Conservation (phyloP, 2,113 vertebrate species). For the Scatophagus argus region DNA sequence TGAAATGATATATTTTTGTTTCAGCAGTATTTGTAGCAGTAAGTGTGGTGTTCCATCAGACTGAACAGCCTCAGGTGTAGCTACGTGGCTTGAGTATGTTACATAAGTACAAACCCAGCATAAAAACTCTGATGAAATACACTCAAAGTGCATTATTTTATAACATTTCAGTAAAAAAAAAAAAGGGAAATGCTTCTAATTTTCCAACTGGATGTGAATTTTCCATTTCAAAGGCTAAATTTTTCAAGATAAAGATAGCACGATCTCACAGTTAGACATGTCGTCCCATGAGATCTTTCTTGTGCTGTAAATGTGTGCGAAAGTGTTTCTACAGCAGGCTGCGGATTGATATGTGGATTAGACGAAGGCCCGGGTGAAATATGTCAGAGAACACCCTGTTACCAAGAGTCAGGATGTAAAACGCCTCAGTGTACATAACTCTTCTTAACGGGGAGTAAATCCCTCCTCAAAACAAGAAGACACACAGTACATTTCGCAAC, state of each 20-base stretch:
- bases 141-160: not conserved
- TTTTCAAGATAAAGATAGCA: not conserved
- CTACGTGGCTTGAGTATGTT: not conserved
- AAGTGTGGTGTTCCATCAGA: too few relatives aligned
- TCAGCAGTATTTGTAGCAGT: not conserved
- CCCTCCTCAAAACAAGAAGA: slow-evolving; percentile 80
- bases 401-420: slow-evolving; percentile 79
- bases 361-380: slow-evolving; percentile 73
- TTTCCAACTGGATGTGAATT: not conserved
- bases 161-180: not conserved
- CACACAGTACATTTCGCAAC: slow-evolving; percentile 80
- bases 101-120: not conserved
- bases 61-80: too few relatives aligned
- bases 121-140: not conserved
- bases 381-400: slow-evolving; percentile 72
- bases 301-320: slow-evolving; percentile 62
- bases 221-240: not conserved
- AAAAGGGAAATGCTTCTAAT: not conserved
- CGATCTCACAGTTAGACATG: not conserved
- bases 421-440: slow-evolving; percentile 83
- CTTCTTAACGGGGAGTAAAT: slow-evolving; percentile 84
- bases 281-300: slow-evolving; percentile 24
- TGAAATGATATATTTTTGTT: not conserved
- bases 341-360: slow-evolving; percentile 84
- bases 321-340: slow-evolving; percentile 50